phyloP scores from a whole-genome alignment of 2,888 invertebrate genomes.

The Himalopsyche japonica region DNA sequence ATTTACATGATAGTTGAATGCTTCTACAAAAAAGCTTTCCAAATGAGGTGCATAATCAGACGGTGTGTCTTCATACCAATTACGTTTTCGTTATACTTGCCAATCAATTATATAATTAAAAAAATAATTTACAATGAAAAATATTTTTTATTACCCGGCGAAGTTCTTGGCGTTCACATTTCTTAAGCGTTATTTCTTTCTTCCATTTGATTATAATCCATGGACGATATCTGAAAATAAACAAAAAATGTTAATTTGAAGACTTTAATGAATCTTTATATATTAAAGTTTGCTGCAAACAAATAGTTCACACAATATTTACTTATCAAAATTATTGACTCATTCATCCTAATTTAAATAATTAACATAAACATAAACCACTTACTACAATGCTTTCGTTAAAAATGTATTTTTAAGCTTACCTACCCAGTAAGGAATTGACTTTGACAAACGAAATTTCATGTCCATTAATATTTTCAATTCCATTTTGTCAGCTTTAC shows the following conservation, averaged over 20 bases:
- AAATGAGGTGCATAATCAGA: background rate
- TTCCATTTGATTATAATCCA: background rate
- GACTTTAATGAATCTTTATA: no score
- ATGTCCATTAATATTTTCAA: no score
- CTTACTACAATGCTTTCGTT: no score
- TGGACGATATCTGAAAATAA: background rate
- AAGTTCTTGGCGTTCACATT: background rate
- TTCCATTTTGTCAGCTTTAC: no score
- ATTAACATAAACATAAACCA: no score
- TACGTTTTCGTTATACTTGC: background rate
- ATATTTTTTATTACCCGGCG: background rate
- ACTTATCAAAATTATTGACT: no score
- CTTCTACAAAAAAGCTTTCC: background rate
- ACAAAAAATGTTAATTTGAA: background rate
- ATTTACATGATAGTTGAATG: background rate
- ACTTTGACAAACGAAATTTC: no score
- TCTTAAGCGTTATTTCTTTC: background rate
- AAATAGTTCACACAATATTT: no score
- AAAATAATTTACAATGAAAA: background rate
- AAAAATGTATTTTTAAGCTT: no score
- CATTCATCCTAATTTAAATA: no score
- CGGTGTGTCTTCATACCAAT: background rate
- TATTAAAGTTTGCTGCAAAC: no score
- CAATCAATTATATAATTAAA: background rate
- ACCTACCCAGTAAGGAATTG: no score